Evolutionary conservation across 2,888 invertebrate genomes (phyloP).

Genomic region (Coenonympha glycerion): DNA sequence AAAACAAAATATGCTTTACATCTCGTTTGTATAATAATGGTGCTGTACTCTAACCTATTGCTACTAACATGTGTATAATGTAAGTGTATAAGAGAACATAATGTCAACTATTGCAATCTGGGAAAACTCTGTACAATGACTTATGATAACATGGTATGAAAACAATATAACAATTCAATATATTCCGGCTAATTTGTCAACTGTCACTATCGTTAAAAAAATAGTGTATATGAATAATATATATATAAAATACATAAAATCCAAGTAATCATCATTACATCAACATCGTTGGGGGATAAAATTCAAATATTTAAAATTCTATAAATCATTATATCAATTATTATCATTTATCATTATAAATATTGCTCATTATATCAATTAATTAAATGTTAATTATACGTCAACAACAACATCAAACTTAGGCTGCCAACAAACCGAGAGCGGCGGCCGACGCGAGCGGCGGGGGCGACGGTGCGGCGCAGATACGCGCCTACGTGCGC

Average conservation of each 20-base stretch:
- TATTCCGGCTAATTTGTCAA: slow-evolving; percentile 43
- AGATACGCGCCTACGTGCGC: neutral
- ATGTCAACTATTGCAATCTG: slow-evolving; percentile 57
- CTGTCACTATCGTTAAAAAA: slow-evolving; percentile 54
- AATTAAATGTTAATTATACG: no score
- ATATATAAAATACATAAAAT: slow-evolving; percentile 42
- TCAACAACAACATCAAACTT: slow-evolving; percentile 63
- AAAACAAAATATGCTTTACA: slow-evolving; percentile 59
- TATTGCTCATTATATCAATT: no score
- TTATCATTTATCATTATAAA: no score
- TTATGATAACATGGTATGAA: slow-evolving; percentile 51
- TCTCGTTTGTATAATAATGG: slow-evolving; percentile 55
- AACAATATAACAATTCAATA: slow-evolving; percentile 68
- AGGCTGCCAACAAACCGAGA: slow-evolving; percentile 24
- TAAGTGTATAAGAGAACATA: slow-evolving; percentile 64
- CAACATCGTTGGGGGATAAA: slow-evolving; percentile 63
- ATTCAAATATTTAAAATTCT: slow-evolving; percentile 59
- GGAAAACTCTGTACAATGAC: slow-evolving; percentile 49
- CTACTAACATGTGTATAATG: slow-evolving; percentile 66
- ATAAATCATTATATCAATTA: slow-evolving; percentile 64
- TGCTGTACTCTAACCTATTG: slow-evolving; percentile 52
- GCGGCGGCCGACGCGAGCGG: slow-evolving; percentile 1
- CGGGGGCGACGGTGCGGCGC: neutral
- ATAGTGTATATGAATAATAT: slow-evolving; percentile 70
- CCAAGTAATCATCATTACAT: slow-evolving; percentile 60